Evolutionary conservation across 2,888 invertebrate species (phyloP), one percentile per base, ranked within the genome.

Genomic region (Aphidius colemani): DNA sequence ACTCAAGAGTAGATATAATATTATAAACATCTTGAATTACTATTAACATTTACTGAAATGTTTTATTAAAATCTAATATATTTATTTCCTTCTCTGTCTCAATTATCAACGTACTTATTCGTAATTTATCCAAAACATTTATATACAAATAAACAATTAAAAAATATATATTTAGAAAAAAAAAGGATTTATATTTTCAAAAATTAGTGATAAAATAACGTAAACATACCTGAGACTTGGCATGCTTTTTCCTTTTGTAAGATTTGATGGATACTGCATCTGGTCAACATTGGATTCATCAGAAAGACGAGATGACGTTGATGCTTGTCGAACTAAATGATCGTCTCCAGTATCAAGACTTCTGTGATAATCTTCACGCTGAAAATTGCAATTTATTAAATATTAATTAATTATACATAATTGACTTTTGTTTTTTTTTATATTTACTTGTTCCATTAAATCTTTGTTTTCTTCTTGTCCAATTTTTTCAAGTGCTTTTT

Each of bases 181-280:
- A 7, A 46, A 51, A 18, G 8, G 39, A 43, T 11, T 59, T 18
- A 53, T 61, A 45, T 11, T 61, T 6, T 4, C 8, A 9, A 18
- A 18, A 18, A 18, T 18, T 18, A 18, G 13, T 18, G 2, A 18
- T 18, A 1, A 18, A 18, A 18, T 18, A 18, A 18, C 50, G 41
- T 53, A 50, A 66, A 74, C 85, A 84, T 85, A 95, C 95, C 95
- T 95, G 67, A 96, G 85, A 78, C 95, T 95, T 4, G 96, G 96
- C 95, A 97, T 95, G 85, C 96, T 96, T 84, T 96, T 96, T 67
- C 96, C 96, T 85, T 96, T 94, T 67, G 94, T 91, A 59, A 96
- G 85, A 82, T 93, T 94, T 60, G 88, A 87, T 11, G 87, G 84
- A 67, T 81, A 82, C 48, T 83, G 78, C 68, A 87, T 85, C 58